Percentiles rank a stretch among this genome's conserved stretches.
Evolutionary conservation across 2,888 invertebrate genomes (phyloP).

Genomic region (Agelastica alni): DNA sequence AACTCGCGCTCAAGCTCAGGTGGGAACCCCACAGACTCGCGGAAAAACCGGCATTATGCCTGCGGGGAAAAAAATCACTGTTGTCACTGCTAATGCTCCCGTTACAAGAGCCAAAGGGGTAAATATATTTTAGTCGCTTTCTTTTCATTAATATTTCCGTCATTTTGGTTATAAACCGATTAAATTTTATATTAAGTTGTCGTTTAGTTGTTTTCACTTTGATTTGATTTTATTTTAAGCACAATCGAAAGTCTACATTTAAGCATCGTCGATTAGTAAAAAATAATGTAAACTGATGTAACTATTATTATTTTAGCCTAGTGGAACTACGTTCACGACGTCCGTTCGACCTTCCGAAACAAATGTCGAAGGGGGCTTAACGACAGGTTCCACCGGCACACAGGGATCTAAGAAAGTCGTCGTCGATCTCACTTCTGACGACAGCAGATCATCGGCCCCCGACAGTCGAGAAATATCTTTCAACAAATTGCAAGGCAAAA

Average conservation of each 20-base stretch:
- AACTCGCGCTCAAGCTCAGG: background rate
- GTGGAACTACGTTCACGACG: slow-evolving; percentile 18
- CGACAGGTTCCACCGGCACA: slow-evolving; percentile 59
- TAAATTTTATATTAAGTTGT: too few relatives aligned
- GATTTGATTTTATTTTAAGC: too few relatives aligned
- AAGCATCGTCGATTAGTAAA: too few relatives aligned
- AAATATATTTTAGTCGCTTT: slow-evolving; percentile 4
- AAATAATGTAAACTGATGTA: too few relatives aligned
- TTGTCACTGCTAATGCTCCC: background rate
- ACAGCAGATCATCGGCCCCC: slow-evolving; percentile 60
- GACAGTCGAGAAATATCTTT: slow-evolving; percentile 76
- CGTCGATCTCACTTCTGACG: slow-evolving; percentile 68
- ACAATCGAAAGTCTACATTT: too few relatives aligned
- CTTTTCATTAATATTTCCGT: too few relatives aligned
- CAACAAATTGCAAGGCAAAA: slow-evolving; percentile 79
- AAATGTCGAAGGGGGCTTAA: slow-evolving; percentile 73
- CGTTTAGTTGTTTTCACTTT: too few relatives aligned
- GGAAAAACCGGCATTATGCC: too few relatives aligned
- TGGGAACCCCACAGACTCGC: background rate
- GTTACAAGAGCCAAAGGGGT: slow-evolving; percentile 24
- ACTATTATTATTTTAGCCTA: slow-evolving; percentile 16
- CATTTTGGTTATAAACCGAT: too few relatives aligned
- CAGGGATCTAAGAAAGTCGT: slow-evolving; percentile 50
- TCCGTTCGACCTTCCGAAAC: slow-evolving; percentile 70
- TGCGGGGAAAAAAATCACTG: slow-evolving; percentile 9